phyloP scores from a whole-genome alignment of 2,113 vertebrate species.

The Myotis davidii region DNA sequence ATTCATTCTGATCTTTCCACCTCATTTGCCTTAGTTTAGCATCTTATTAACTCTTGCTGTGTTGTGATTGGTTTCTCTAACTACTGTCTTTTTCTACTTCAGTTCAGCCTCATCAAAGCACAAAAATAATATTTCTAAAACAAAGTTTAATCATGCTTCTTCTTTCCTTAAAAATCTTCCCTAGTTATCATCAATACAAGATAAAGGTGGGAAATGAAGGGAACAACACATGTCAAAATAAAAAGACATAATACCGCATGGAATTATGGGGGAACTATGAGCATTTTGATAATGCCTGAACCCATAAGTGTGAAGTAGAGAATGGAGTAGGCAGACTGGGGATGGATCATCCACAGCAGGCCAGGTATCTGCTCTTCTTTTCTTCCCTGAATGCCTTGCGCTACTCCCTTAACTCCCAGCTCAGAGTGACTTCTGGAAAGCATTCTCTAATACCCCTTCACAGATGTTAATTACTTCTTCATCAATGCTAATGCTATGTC shows the following conservation, averaged over 20 bases:
- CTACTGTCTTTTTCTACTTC: neutral
- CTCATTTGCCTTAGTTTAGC: neutral
- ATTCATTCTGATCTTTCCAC: neutral
- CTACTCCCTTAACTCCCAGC: neutral
- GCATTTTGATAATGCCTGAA: neutral
- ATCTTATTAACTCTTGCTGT: neutral
- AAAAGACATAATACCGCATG: neutral
- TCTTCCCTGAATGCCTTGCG: neutral
- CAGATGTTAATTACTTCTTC: neutral
- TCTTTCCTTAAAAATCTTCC: neutral
- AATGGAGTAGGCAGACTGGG: neutral
- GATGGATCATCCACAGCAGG: neutral
- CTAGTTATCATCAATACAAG: neutral
- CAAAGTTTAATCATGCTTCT: neutral
- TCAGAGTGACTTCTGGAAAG: conserved; percentile 15
- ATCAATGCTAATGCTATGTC: neutral
- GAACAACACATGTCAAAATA: neutral
- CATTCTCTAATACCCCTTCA: neutral
- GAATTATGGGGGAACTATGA: neutral
- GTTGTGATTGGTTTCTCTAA: neutral
- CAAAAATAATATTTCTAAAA: conserved; percentile 37
- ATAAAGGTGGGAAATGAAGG: neutral
- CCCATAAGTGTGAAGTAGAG: neutral
- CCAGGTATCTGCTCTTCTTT: neutral
- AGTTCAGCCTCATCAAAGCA: neutral